Conservation (phyloP, 2,888 invertebrate species). For the Brenthis hecate region DNA sequence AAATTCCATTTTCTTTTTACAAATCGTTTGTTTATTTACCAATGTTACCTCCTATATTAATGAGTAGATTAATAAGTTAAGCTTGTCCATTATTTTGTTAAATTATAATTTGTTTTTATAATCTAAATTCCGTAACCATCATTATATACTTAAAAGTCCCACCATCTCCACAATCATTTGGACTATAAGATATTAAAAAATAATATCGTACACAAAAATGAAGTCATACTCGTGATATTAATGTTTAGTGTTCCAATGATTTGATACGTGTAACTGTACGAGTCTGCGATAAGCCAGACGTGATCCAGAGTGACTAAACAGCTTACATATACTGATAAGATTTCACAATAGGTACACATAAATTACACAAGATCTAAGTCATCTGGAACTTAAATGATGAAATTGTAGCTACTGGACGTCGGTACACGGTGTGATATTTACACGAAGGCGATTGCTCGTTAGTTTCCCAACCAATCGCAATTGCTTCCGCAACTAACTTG, state of each 20-base stretch:
- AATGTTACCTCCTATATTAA: too few relatives aligned
- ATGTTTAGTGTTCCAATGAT: background rate
- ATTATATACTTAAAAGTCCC: too few relatives aligned
- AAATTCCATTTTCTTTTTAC: too few relatives aligned
- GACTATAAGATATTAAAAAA: too few relatives aligned
- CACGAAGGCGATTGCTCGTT: slow-evolving; percentile 37
- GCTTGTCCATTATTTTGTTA: too few relatives aligned
- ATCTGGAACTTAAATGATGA: slow-evolving; percentile 30
- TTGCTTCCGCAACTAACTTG: slow-evolving; percentile 43
- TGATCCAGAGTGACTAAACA: background rate
- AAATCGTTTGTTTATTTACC: too few relatives aligned
- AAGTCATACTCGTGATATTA: background rate
- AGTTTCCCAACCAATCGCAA: slow-evolving; percentile 43
- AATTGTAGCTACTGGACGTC: slow-evolving; percentile 26
- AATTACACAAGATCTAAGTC: slow-evolving; percentile 31
- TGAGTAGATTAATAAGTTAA: too few relatives aligned
- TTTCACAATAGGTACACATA: slow-evolving; percentile 11
- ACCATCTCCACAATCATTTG: too few relatives aligned
- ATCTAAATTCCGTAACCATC: too few relatives aligned
- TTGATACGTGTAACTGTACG: background rate
- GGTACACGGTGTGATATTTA: slow-evolving; percentile 33
- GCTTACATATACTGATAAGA: slow-evolving; percentile 21
- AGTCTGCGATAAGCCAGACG: slow-evolving; percentile 4
- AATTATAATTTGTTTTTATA: too few relatives aligned
- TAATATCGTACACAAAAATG: too few relatives aligned